phyloP scores from a whole-genome alignment of 92 coral and sea anemone genomes.

The Parazoanthus swiftii region DNA sequence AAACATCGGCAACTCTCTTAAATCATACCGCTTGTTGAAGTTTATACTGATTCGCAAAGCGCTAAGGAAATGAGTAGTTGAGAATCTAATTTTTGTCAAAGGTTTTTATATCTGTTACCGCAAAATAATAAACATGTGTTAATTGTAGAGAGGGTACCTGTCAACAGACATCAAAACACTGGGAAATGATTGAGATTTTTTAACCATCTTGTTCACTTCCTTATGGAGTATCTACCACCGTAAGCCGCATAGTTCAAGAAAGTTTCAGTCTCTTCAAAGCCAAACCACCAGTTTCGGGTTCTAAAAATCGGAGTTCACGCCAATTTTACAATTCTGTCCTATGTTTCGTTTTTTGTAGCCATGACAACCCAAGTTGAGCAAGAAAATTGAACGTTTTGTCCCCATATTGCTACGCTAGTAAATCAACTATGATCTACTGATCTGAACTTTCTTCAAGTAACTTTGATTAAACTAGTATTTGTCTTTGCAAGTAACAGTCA shows the following conservation, averaged over 20 bases:
- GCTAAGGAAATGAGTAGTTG: constrained; percentile 62
- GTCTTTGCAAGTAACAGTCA: constrained; percentile 17
- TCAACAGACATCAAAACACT: constrained; percentile 86
- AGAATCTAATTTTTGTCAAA: constrained; percentile 59
- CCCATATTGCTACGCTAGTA: not conserved
- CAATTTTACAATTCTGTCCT: constrained; percentile 4
- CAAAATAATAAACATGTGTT: constrained; percentile 91
- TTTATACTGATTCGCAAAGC: constrained; percentile 54
- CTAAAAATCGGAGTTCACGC: not conserved
- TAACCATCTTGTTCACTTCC: constrained; percentile 46
- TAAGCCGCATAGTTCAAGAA: not conserved
- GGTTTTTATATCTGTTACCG: constrained; percentile 66
- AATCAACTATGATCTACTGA: constrained; percentile 25
- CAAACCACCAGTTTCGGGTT: not conserved
- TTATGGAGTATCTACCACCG: constrained; percentile 2
- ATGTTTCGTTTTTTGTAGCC: constrained; percentile 36
- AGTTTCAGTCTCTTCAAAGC: not conserved
- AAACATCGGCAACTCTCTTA: constrained; percentile 69
- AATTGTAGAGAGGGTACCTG: constrained; percentile 84
- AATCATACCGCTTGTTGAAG: constrained; percentile 49
- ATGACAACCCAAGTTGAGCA: constrained; percentile 36
- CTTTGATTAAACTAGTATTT: constrained; percentile 35
- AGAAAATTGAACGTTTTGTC: constrained; percentile 32
- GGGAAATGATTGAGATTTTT: constrained; percentile 68
- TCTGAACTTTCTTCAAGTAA: constrained; percentile 13